phyloP scores from a whole-genome alignment of 2,888 invertebrate genomes.

The Hydroisotoma schaefferi region DNA sequence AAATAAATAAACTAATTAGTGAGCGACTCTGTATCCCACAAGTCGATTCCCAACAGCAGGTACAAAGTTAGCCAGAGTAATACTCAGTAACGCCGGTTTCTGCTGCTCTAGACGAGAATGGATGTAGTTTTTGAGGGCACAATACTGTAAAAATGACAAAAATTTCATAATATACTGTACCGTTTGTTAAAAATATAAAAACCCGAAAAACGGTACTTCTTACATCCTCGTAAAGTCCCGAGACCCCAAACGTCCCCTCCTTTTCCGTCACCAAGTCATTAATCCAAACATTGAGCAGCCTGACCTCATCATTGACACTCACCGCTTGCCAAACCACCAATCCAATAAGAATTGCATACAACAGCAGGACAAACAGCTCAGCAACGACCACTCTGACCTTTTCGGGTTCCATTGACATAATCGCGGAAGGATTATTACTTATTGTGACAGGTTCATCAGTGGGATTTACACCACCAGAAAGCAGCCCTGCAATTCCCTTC shows the following conservation, averaged over 20 bases:
- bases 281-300: constrained; percentile 7
- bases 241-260: not conserved
- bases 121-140: constrained; percentile 1
- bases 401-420: constrained; percentile 2
- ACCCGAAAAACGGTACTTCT: not conserved
- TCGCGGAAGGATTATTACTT: not conserved
- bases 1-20: not conserved
- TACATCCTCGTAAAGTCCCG: constrained; percentile 1
- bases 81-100: not conserved
- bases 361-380: constrained; percentile 19
- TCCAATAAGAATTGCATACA: constrained; percentile 17
- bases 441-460: not conserved
- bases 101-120: constrained; percentile 5
- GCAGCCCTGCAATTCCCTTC: not conserved
- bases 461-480: not conserved
- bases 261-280: constrained; percentile 12
- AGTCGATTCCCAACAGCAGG: not conserved
- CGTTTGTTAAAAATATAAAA: not conserved
- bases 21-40: not conserved
- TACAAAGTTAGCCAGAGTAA: not conserved
- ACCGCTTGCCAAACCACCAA: constrained; percentile 9
- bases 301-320: constrained; percentile 6
- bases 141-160: constrained; percentile 1
- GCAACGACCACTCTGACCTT: constrained; percentile 25
- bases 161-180: not conserved